Evolutionary conservation across 2,113 vertebrate genomes (phyloP), one percentile per base, ranked within the genome.

Genomic region (Ictalurus punctatus): DNA sequence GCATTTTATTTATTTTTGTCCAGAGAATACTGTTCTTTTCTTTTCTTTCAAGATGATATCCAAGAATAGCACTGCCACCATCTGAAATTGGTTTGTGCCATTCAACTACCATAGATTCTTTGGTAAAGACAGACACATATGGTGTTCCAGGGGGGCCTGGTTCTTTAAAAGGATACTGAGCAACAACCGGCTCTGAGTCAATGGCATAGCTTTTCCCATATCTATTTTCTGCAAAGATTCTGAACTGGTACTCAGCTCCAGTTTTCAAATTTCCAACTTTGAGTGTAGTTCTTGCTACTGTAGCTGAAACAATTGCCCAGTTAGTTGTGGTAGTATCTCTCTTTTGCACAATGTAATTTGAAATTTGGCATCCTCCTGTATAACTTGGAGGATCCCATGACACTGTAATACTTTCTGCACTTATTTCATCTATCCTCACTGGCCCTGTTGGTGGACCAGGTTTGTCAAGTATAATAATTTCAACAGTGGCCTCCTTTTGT

Each of bases 11-110:
- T 78, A 99, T 95, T 94, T 99, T 99, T 92, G 97, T 96, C 98
- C 98, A 99, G 25, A 99, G 95, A 91, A 99, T 99, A 90, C 98
- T 99, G 91, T 99, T 99, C 94, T 97, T 98, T 93, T 99, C 98
- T 91, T 99, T 99, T 89, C 95, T 96, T 90, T 99, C 98, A 84
- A 99, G 94, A 94, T 99, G 98, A 89, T 99, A 99, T 89, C 98
- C 98, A 92, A 99, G 90, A 90, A 99, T 95, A 89, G 90, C 95
- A 93, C 98, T 99, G 87, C 98, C 98, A 84, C 98, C 98, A 92
- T 99, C 98, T 92, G 96, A 97, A 92, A 98, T 95, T 83, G 98
- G 98, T 92, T 97, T 98, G 92, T 99, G 97, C 98, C 98, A 99
- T 76, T 99, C 97, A 79, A 99, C 93, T 0, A 97, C 92, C 97